Conservation (phyloP, 2,797 vertebrate genomes). For the Coluber constrictor region DNA sequence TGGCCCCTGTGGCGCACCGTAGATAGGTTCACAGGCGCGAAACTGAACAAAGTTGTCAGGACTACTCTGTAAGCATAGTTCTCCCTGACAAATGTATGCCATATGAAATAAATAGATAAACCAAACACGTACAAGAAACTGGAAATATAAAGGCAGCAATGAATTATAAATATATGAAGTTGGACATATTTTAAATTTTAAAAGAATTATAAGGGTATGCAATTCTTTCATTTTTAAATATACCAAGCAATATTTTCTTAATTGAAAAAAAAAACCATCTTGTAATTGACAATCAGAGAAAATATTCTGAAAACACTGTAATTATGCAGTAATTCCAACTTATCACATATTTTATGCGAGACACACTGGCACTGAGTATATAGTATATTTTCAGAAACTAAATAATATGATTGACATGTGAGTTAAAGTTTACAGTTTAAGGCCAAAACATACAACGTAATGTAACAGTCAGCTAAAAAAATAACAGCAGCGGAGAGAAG, state of each 20-base stretch:
- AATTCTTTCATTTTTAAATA: neutral
- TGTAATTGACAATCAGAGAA: neutral
- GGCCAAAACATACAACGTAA: too few species aligned
- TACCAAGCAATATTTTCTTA: neutral
- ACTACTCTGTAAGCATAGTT: too few species aligned
- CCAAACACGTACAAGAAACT: neutral
- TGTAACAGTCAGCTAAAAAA: too few species aligned
- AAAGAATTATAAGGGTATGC: neutral
- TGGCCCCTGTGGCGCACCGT: too few species aligned
- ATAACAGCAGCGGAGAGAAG: too few species aligned
- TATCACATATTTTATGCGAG: too few species aligned
- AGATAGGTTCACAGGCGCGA: too few species aligned
- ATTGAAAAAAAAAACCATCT: neutral
- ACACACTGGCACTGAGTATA: neutral
- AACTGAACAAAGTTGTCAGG: too few species aligned
- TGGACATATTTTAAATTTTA: neutral
- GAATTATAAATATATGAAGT: neutral
- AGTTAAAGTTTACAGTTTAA: neutral
- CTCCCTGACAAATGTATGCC: too few species aligned
- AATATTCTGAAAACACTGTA: neutral
- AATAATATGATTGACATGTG: neutral
- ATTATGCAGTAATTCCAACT: too few species aligned
- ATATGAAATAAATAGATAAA: neutral
- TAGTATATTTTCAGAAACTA: neutral
- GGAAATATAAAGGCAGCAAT: neutral